Base-by-base conservation (phyloP, 2,113 vertebrate genomes). In the Pelusios castaneus region DNA sequence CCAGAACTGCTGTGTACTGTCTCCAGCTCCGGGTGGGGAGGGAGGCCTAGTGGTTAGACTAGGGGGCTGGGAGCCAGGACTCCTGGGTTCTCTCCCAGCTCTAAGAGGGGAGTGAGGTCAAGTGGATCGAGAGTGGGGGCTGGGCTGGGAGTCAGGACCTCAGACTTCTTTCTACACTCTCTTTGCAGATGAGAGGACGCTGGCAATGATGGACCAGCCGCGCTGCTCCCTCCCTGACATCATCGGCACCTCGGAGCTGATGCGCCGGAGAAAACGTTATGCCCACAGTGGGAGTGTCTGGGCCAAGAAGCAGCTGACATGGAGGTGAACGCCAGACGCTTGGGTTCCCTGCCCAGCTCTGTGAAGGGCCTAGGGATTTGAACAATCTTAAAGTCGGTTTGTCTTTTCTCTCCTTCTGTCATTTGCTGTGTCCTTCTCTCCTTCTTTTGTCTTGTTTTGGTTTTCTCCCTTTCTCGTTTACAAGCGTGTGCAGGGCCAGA, bases 161-260 rank as follows among this genome's bases (percentile, higher is more conserved):
- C 52, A 25, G 27, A 82, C 34, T 73, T 34, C 5, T 19, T 5
- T 11, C 55, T 9, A 29, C 29, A 5, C 9, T 80, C 58, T 77
- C 22, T 60, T 63, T 80, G 78, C 93, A 99, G 99, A 99, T 87
- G 2, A 3, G 0, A 86, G 51, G 73, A 99, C 99, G 0, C 4
- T 99, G 29, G 96, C 92, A 31, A 98, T 99, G 91, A 99, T 99
- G 99, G 95, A 83, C 2, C 98, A 94, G 24, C 99, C 98, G 1
- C 98, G 99, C 52, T 99, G 99, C 94, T 99, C 99, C 7, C 98
- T 99, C 43, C 99, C 99, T 0, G 99, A 99, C 22, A 97, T 99
- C 41, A 92, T 99, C 13, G 98, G 98, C 4, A 87, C 94, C 0
- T 98, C 98, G 0, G 98, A 98, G 89, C 97, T 98, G 92, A 96